These are phyloP conservation scores for Pachycephus smyrnensis DNA, from an alignment of 2,888 invertebrate genomes.

Conservation along the genomic window DNA sequence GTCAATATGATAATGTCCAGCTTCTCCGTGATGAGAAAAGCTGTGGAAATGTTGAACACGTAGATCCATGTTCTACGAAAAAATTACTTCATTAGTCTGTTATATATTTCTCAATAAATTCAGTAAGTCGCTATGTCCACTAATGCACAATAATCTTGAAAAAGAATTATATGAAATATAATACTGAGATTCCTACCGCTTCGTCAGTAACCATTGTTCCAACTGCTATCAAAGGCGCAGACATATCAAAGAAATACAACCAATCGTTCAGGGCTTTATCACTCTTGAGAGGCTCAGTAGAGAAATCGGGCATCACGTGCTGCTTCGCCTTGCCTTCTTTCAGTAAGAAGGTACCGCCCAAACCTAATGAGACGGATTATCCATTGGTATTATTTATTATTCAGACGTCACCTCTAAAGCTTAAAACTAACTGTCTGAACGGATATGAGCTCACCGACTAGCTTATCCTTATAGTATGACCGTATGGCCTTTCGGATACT, in stretches of 20 bases:
- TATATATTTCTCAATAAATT: too few species aligned
- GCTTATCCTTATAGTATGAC: conserved; percentile 74
- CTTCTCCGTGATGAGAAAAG: conserved; percentile 84
- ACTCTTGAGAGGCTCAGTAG: conserved; percentile 76
- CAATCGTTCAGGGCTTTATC: conserved; percentile 85
- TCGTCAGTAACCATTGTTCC: conserved; percentile 90
- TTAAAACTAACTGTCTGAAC: not conserved
- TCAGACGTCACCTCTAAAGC: not conserved
- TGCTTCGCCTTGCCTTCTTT: conserved; percentile 86
- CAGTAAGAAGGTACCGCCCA: conserved; percentile 91
- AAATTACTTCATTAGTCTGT: not conserved
- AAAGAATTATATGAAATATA: conserved; percentile 10
- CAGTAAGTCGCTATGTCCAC: too few species aligned
- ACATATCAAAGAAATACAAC: conserved; percentile 93
- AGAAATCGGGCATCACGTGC: conserved; percentile 98
- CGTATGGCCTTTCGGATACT: conserved; percentile 80
- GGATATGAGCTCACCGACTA: conserved; percentile 72
- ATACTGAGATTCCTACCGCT: conserved; percentile 71
- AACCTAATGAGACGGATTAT: conserved; percentile 69
- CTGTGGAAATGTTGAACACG: conserved; percentile 97
- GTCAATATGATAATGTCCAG: conserved; percentile 98
- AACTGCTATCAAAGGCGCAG: conserved; percentile 87
- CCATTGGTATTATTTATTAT: conserved; percentile 30
- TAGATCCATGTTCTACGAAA: conserved; percentile 82
- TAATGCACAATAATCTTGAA: not conserved